Conservation (phyloP, 2,797 vertebrate species). For the Myotis vivesi region DNA sequence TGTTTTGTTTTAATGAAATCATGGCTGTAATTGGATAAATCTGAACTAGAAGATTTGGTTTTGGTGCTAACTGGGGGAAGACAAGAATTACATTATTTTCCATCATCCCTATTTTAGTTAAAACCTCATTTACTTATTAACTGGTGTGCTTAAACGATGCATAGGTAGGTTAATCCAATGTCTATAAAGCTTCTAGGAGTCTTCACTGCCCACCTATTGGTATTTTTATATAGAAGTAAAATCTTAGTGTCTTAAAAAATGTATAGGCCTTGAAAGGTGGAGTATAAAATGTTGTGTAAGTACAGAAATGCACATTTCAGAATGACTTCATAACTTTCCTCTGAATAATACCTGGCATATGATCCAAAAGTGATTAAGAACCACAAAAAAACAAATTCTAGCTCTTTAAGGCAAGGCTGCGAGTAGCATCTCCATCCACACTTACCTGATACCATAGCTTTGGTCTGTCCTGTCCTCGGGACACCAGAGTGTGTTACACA, state of each 20-base stretch:
- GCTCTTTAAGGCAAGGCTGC: not conserved
- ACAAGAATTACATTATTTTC: not conserved
- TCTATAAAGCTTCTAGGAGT: not conserved
- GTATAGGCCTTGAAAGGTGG: not conserved
- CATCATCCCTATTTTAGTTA: not conserved
- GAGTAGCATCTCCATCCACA: not conserved
- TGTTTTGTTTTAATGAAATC: not conserved
- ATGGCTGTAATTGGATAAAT: not conserved
- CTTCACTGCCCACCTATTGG: not conserved
- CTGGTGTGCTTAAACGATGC: not conserved
- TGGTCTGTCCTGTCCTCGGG: not conserved
- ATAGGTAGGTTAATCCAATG: not conserved
- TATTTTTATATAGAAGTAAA: not conserved
- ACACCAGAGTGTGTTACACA: too few relatives aligned
- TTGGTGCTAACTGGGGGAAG: not conserved
- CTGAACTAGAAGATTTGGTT: not conserved
- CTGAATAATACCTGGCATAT: not conserved
- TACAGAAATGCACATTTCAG: not conserved
- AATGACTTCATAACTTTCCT: not conserved
- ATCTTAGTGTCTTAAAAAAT: not conserved
- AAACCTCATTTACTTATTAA: not conserved
- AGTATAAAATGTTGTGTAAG: not conserved
- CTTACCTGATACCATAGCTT: not conserved
- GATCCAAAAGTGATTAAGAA: not conserved
- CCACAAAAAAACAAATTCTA: not conserved